A percentile compares a stretch with the other conserved stretches of the same genome.
Evolutionary conservation across 2,797 vertebrate genomes (phyloP).

Genomic region (Cheirogaleus major): DNA sequence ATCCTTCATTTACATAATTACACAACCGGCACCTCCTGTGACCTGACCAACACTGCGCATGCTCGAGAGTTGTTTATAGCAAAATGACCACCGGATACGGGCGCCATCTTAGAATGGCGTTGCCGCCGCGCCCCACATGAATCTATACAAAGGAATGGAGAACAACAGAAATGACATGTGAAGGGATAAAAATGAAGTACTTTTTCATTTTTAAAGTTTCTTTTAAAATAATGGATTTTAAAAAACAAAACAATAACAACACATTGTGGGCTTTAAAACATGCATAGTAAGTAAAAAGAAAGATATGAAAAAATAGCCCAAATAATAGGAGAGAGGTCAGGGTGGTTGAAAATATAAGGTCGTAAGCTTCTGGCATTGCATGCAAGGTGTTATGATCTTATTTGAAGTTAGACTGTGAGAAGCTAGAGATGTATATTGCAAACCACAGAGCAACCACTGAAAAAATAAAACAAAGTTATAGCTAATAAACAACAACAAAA

Average conservation of each 20-base stretch:
- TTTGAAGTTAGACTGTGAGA: not conserved
- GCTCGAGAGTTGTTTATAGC: too few species aligned
- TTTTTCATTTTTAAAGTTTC: not conserved
- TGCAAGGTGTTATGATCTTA: not conserved
- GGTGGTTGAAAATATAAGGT: not conserved
- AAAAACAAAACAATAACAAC: not conserved
- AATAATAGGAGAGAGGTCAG: not conserved
- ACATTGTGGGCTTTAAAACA: not conserved
- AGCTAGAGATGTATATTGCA: not conserved
- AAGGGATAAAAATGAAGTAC: not conserved
- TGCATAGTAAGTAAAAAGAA: not conserved
- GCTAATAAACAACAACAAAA: not conserved
- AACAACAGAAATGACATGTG: not conserved
- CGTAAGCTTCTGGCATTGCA: not conserved
- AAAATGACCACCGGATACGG: too few species aligned
- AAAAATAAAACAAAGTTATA: not conserved
- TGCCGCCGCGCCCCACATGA: too few species aligned
- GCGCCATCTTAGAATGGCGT: too few species aligned
- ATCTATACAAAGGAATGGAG: not conserved
- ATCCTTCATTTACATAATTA: too few species aligned
- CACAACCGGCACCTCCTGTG: too few species aligned
- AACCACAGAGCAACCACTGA: not conserved
- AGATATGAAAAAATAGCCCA: not conserved
- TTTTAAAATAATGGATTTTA: not conserved
- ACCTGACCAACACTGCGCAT: too few species aligned